Conservation (phyloP, 2,888 invertebrate species). For the Yponomeuta sedellus region DNA sequence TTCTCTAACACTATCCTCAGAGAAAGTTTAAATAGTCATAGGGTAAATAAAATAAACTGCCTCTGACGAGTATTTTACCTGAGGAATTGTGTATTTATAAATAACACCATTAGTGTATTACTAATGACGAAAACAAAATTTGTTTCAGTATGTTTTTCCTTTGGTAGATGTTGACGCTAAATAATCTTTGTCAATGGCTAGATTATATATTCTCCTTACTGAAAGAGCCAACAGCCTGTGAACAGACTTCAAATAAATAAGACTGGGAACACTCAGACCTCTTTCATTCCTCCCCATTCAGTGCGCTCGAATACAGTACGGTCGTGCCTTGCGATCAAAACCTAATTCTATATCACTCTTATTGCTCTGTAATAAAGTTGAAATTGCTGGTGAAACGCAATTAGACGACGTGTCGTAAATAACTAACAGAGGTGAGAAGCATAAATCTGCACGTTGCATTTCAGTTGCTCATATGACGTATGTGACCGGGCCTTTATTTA, state of each 20-base stretch:
- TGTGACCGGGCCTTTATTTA: conserved; percentile 16
- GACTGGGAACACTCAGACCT: conserved; percentile 3
- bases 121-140: too few relatives aligned
- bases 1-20: too few relatives aligned
- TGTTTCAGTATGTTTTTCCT: too few relatives aligned
- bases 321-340: conserved; percentile 13
- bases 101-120: too few relatives aligned
- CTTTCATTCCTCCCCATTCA: not conserved
- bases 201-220: not conserved
- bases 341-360: conserved; percentile 2
- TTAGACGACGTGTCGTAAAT: conserved; percentile 39
- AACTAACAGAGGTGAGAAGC: conserved; percentile 37
- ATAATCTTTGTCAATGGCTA: not conserved
- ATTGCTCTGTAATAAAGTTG: conserved; percentile 11
- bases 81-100: too few relatives aligned
- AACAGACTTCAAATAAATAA: not conserved
- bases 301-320: not conserved
- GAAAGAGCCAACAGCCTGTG: not conserved
- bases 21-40: too few relatives aligned
- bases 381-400: conserved; percentile 13
- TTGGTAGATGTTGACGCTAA: too few relatives aligned
- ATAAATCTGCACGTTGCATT: conserved; percentile 40
- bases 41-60: too few relatives aligned
- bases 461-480: conserved; percentile 18
- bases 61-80: too few relatives aligned